These are phyloP conservation scores for Myopa tessellatipennis DNA, from an alignment of 2,888 invertebrate genomes.

Conservation along the genomic window DNA sequence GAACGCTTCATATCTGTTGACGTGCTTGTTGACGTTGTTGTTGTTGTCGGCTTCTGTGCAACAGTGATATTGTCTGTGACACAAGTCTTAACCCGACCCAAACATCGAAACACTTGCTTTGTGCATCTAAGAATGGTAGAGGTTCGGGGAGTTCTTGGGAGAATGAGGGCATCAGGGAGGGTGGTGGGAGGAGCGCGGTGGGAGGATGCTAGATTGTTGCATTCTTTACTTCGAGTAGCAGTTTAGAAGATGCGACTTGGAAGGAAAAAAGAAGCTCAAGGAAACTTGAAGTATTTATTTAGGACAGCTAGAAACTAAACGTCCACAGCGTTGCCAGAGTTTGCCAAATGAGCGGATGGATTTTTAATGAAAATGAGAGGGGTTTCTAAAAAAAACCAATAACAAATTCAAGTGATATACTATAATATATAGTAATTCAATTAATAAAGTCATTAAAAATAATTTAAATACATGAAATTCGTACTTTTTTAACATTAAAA, in stretches of 20 bases:
- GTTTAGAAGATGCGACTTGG: background rate
- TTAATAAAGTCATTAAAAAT: no score
- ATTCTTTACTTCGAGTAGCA: background rate
- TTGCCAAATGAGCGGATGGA: background rate
- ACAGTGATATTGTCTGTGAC: background rate
- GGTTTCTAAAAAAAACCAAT: no score
- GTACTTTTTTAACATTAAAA: no score
- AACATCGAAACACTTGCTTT: background rate
- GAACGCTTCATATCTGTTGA: slow-evolving; percentile 6
- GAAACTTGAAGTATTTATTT: slow-evolving; percentile 24
- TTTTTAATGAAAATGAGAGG: no score
- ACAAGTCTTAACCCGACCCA: no score
- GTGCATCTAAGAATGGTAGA: no score
- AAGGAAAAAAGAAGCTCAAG: background rate
- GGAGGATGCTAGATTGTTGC: slow-evolving; percentile 10
- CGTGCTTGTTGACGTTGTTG: background rate
- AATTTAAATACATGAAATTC: no score
- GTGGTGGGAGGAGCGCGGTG: background rate
- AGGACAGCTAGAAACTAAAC: background rate
- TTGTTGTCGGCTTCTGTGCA: slow-evolving; percentile 11
- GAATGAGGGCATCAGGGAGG: background rate
- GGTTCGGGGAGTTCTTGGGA: no score
- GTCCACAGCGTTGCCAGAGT: background rate
- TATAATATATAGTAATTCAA: no score
- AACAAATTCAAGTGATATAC: no score